Evolutionary conservation across 2,797 vertebrate genomes (phyloP).

Genomic region (Mormyrops attenuatus): DNA sequence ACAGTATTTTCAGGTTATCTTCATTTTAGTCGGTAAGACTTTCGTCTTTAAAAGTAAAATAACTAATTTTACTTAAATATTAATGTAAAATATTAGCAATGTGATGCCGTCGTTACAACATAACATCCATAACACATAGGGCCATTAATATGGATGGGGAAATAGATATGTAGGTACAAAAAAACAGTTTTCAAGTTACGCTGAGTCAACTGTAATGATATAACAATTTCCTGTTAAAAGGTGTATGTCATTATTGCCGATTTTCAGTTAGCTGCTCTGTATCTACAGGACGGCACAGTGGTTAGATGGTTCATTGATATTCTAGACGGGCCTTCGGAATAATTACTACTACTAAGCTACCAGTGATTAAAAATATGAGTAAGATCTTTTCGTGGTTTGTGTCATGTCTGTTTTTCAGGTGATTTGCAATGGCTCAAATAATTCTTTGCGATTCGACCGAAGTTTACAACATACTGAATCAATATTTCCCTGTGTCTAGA

Average conservation of each 20-base stretch:
- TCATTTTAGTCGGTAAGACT: background rate
- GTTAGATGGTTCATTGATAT: background rate
- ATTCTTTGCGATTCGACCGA: constrained; percentile 61
- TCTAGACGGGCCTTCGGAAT: background rate
- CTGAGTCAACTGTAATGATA: background rate
- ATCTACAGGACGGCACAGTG: background rate
- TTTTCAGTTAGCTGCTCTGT: background rate
- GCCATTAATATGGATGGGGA: background rate
- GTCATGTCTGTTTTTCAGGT: constrained; percentile 5
- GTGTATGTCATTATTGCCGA: background rate
- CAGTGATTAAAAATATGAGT: background rate
- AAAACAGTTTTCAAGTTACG: background rate
- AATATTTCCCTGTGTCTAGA: constrained; percentile 53
- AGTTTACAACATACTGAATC: constrained; percentile 79
- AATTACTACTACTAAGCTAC: background rate
- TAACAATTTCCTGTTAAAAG: background rate
- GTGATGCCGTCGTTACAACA: background rate
- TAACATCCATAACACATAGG: background rate
- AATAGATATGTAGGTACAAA: background rate
- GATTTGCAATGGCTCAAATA: constrained; percentile 54
- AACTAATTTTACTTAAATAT: background rate
- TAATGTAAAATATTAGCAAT: background rate
- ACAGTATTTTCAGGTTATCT: background rate
- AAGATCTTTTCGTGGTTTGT: background rate
- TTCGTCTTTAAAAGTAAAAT: background rate